Conservation (phyloP, 2,113 vertebrate species). For the Syrmaticus mikado region DNA sequence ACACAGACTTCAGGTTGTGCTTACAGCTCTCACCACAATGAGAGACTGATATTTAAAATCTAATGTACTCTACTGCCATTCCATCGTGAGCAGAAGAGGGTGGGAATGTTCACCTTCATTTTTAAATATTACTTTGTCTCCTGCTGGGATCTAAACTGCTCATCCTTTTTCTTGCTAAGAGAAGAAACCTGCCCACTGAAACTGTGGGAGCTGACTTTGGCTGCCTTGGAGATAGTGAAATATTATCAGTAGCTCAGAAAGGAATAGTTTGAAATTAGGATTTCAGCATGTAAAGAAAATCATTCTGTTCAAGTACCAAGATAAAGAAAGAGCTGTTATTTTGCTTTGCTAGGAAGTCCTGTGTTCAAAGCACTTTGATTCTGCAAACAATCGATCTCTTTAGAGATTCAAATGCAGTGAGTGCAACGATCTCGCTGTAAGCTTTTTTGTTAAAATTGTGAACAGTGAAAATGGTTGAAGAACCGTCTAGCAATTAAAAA, state of each 20-base stretch:
- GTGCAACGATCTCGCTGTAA: neutral
- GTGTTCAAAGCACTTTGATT: neutral
- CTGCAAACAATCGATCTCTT: neutral
- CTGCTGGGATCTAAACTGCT: neutral
- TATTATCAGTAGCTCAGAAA: neutral
- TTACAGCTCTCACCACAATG: neutral
- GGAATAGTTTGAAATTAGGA: neutral
- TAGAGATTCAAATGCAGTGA: neutral
- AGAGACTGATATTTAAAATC: neutral
- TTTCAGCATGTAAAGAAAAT: neutral
- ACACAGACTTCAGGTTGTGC: neutral
- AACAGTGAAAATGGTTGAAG: neutral
- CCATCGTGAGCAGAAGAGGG: neutral
- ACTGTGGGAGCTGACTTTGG: neutral
- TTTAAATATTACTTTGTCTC: neutral
- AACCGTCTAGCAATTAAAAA: neutral
- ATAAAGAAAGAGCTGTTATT: neutral
- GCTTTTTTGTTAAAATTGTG: neutral
- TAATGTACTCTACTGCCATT: accelerated
- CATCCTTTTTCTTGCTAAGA: neutral
- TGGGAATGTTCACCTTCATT: neutral
- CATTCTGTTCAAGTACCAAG: neutral
- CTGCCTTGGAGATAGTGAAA: neutral
- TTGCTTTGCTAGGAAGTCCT: neutral
- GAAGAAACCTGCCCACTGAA: neutral